Base-by-base conservation (phyloP, 2,797 vertebrate genomes). In the Propithecus deckenii region DNA sequence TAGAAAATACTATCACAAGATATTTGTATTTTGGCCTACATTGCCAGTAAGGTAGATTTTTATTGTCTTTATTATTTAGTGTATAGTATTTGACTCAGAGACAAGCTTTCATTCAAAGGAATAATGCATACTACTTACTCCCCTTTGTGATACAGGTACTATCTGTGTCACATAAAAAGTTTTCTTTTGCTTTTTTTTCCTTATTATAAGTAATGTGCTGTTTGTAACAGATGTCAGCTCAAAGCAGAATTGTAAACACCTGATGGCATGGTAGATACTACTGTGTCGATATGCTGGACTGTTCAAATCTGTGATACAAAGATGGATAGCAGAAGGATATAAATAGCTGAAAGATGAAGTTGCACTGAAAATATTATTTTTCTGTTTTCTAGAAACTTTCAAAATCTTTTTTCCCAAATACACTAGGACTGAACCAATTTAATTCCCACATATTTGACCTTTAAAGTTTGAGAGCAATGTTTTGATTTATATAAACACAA, bases 51-150 rank as follows among this genome's bases (percentile, higher is more conserved):
- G 43, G 30, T 63, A 85, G 65, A 67, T 61, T 87, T 93, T 89
- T 81, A 86, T 96, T 57, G n/a, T 75, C 32, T 65, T 84, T 92
- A 81, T 87, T 96, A 89, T 85, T 94, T 87, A 89, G 18, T 28
- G 69, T 57, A 65, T 17, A 87, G 67, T 32, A 94, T 91, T 78
- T 79, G 91, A 32, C 63, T 96, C 63, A 87, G 79, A 94, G 52
- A 80, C 38, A 93, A 94, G n/a, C 41, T 63, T 86, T 92, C 65
- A 88, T 69, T 97, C 57, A 76, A 92, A 89, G 52, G 55, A 86
- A 75, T 78, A 94, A 91, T 22, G 38, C 28, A 50, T 41, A 76
- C 52, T 74, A 30, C 48, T 85, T 74, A 30, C 48, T 85, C 7
- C 5, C 84, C 28, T 96, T 78, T 71, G 52, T 85, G 95, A 94